Percentiles rank a stretch among this genome's conserved stretches.
These are phyloP conservation scores for Rhincodon typus DNA, from an alignment of 2,797 vertebrate genomes.

Conservation along the genomic window DNA sequence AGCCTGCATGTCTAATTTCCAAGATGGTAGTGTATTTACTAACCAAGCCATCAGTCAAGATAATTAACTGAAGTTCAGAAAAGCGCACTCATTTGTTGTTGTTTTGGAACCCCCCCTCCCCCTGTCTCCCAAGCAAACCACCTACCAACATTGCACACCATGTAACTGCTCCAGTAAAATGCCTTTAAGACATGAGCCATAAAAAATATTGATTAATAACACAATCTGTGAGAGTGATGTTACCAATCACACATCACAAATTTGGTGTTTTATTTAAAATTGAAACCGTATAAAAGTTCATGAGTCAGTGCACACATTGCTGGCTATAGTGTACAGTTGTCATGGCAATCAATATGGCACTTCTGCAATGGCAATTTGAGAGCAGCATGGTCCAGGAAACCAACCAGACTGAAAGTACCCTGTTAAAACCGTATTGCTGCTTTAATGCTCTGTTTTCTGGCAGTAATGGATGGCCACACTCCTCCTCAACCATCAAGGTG, in stretches of 20 bases:
- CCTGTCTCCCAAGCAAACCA: neutral
- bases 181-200: neutral
- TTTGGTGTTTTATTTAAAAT: neutral
- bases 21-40: neutral
- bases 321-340: neutral
- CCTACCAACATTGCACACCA: neutral
- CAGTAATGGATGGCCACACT: neutral
- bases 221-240: neutral
- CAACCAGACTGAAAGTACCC: neutral
- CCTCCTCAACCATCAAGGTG: neutral
- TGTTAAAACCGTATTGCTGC: neutral
- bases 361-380: neutral
- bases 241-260: neutral
- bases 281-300: neutral
- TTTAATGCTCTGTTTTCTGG: neutral
- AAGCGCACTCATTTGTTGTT: neutral
- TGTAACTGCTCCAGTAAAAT: neutral
- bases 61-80: neutral
- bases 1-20: neutral
- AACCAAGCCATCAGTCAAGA: neutral
- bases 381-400: neutral
- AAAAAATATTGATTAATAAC: neutral
- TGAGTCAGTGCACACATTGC: neutral
- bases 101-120: neutral
- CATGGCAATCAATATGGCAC: slow-evolving; percentile 2